A percentile compares a stretch with the other conserved stretches of the same genome.
Evolutionary conservation across 2,888 invertebrate genomes (phyloP).

Genomic region (Callinectes sapidus): DNA sequence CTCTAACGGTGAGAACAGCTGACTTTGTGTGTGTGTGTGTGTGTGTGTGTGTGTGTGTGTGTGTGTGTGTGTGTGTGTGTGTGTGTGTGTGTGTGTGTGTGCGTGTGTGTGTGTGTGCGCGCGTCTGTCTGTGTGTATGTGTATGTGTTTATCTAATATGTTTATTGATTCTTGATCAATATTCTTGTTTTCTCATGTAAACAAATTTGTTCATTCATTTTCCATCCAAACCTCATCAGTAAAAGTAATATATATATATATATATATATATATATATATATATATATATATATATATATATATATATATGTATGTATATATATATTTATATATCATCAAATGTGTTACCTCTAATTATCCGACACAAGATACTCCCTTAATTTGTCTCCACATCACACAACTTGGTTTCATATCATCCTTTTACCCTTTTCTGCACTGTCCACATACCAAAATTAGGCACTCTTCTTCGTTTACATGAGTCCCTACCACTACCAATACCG

Average conservation of each 20-base stretch:
- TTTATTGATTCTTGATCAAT: too few species aligned
- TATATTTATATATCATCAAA: too few species aligned
- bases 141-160: too few species aligned
- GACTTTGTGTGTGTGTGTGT: neutral
- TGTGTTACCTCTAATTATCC: too few species aligned
- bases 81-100: constrained; percentile 20
- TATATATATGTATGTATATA: too few species aligned
- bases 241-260: too few species aligned
- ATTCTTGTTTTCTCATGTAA: too few species aligned
- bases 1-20: neutral
- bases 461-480: neutral
- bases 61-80: constrained; percentile 37
- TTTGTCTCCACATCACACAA: too few species aligned
- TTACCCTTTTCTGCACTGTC: neutral
- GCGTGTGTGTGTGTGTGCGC: neutral
- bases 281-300: too few species aligned
- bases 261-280: too few species aligned
- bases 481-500: neutral
- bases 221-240: neutral
- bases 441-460: neutral
- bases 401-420: neutral
- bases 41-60: constrained; percentile 37
- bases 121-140: neutral
- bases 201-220: neutral
- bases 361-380: too few species aligned